Conservation (phyloP, 2,113 vertebrate species). For the Cebidichthys violaceus region DNA sequence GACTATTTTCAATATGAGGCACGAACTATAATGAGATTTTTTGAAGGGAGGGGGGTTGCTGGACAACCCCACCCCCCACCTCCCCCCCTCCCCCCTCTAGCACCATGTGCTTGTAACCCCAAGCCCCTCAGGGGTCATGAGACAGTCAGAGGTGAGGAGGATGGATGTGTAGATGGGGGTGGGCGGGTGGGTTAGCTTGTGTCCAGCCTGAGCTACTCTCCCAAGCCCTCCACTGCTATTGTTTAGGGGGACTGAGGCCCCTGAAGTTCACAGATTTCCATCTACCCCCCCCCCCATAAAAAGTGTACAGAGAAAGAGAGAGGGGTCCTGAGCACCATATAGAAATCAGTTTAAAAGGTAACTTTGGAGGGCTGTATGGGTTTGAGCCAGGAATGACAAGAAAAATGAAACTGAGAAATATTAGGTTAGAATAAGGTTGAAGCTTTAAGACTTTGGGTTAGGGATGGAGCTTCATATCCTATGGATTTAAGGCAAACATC, state of each 20-base stretch:
- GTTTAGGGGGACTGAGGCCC: conserved; percentile 60
- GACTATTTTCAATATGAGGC: conserved; percentile 53
- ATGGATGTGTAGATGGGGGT: conserved; percentile 68
- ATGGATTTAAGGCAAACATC: background rate
- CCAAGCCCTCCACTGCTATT: conserved; percentile 60
- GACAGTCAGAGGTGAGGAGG: conserved; percentile 75
- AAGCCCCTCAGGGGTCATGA: conserved; percentile 75
- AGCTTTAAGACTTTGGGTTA: background rate
- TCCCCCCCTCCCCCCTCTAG: conserved; percentile 69
- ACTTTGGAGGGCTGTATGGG: background rate
- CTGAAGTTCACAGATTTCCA: conserved; percentile 78
- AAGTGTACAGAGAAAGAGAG: conserved; percentile 17
- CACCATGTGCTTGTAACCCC: conserved; percentile 67
- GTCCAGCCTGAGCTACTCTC: conserved; percentile 55
- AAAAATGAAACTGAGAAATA: background rate
- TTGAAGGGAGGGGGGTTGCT: conserved; percentile 50
- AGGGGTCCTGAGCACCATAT: conserved; percentile 25
- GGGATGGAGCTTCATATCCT: background rate
- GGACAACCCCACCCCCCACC: no score
- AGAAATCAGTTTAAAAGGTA: conserved; percentile 30
- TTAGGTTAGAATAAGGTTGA: background rate
- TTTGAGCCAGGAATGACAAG: background rate
- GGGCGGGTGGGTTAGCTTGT: conserved; percentile 50
- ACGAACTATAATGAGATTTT: conserved; percentile 62
- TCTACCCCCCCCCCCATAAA: conserved; percentile 26